These are phyloP conservation scores for Microcebus jonahi DNA, from an alignment of 2,113 vertebrate genomes.

Conservation along the genomic window DNA sequence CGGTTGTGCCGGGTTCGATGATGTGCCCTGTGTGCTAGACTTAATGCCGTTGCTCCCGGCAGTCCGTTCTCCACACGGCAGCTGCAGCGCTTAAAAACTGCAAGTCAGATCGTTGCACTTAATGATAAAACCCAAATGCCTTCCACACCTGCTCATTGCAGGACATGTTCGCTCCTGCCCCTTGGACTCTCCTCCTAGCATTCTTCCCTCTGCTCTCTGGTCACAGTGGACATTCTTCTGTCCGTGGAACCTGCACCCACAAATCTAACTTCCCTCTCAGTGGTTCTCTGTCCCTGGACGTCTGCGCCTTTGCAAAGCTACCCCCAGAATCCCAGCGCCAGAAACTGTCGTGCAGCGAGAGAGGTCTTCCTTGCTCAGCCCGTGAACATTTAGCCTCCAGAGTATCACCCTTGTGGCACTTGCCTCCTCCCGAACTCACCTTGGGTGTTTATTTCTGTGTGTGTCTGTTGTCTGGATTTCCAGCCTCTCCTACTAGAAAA, in stretches of 20 bases:
- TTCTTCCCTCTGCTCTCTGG: not conserved
- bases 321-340: too few relatives aligned
- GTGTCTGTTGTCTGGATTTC: not conserved
- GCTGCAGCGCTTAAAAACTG: not conserved
- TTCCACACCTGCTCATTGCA: rapidly evolving
- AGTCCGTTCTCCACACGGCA: rapidly evolving
- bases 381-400: rapidly evolving
- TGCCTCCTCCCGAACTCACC: not conserved
- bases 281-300: not conserved
- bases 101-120: not conserved
- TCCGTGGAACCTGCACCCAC: too few relatives aligned
- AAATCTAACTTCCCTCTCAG: not conserved
- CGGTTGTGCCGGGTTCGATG: rapidly evolving
- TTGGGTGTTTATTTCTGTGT: not conserved
- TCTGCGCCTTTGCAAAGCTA: not conserved
- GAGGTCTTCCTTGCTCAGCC: not conserved
- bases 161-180: rapidly evolving
- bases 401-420: rapidly evolving
- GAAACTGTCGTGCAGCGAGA: not conserved
- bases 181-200: not conserved
- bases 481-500: not conserved
- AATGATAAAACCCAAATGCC: rapidly evolving
- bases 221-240: not conserved
- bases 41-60: too few relatives aligned
- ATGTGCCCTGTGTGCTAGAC: rapidly evolving